phyloP scores from a whole-genome alignment of 35 echinoderm and acorn worm genomes.

The Ptychodera flava region DNA sequence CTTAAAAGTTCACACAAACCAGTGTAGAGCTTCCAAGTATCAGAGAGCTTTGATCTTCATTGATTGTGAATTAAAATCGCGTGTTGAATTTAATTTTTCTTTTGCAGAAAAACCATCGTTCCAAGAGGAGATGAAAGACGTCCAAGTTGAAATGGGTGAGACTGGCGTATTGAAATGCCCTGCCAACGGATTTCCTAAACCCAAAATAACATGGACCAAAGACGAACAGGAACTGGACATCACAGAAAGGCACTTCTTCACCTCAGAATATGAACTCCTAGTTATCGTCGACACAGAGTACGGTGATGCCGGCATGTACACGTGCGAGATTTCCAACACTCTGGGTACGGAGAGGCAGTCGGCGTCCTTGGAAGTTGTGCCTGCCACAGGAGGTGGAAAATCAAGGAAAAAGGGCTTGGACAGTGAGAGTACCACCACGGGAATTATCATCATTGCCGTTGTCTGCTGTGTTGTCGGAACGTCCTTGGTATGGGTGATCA shows the following conservation, averaged over 20 bases:
- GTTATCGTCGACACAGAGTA: slow-evolving; percentile 42
- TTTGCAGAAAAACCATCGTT: slow-evolving; percentile 48
- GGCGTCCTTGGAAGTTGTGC: slow-evolving; percentile 34
- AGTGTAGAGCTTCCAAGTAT: no score
- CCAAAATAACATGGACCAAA: slow-evolving; percentile 70
- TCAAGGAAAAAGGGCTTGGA: background rate
- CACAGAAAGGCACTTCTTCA: slow-evolving; percentile 44
- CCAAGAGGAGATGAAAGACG: slow-evolving; percentile 32
- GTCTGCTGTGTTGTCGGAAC: slow-evolving; percentile 86
- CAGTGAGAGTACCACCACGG: slow-evolving; percentile 45
- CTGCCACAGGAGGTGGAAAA: background rate
- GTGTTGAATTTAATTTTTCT: background rate
- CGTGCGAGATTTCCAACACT: slow-evolving; percentile 59
- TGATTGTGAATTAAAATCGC: no score
- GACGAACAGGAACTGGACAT: slow-evolving; percentile 29
- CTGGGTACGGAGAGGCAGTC: slow-evolving; percentile 32
- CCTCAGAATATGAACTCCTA: slow-evolving; percentile 40
- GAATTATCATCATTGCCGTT: slow-evolving; percentile 84
- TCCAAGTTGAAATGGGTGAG: slow-evolving; percentile 40
- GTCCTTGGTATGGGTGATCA: slow-evolving; percentile 73
- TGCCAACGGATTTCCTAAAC: slow-evolving; percentile 52
- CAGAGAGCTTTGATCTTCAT: no score
- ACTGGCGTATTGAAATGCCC: slow-evolving; percentile 68
- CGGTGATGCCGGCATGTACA: slow-evolving; percentile 64
- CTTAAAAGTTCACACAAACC: no score